Conservation (phyloP, 92 coral and sea anemone genomes). For the Epizoanthus rinbou region DNA sequence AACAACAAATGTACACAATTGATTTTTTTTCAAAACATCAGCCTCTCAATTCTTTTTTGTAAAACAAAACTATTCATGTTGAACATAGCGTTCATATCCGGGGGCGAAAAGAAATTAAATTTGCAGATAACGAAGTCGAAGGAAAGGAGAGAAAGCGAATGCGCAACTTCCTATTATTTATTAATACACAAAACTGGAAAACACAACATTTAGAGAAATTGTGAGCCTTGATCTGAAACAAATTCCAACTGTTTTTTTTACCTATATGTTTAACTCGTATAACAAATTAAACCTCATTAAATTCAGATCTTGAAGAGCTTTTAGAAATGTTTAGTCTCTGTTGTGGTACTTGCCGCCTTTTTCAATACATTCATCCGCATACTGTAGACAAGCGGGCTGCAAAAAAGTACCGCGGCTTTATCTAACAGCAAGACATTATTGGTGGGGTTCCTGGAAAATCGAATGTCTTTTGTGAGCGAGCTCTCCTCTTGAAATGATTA, state of each 20-base stretch:
- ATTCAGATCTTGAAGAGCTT: slow-evolving; percentile 9
- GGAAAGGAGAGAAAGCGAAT: background rate
- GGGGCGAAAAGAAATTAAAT: slow-evolving; percentile 14
- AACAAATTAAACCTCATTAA: slow-evolving; percentile 41
- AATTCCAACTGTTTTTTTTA: background rate
- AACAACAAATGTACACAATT: background rate
- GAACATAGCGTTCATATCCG: slow-evolving; percentile 34
- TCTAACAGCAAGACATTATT: slow-evolving; percentile 17
- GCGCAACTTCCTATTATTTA: background rate
- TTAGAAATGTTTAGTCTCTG: slow-evolving; percentile 29
- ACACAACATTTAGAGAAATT: background rate
- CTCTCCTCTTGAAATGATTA: slow-evolving; percentile 33
- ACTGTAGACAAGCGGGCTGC: slow-evolving; percentile 38
- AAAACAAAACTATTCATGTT: slow-evolving; percentile 19
- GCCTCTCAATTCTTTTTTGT: slow-evolving; percentile 11
- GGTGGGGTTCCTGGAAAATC: slow-evolving; percentile 35
- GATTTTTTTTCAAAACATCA: background rate
- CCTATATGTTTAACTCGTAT: slow-evolving; percentile 9
- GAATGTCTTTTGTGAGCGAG: slow-evolving; percentile 8
- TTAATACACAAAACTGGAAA: background rate
- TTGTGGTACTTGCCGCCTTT: background rate
- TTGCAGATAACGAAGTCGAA: background rate
- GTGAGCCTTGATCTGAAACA: background rate
- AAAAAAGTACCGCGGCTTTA: slow-evolving; percentile 4
- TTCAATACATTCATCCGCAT: slow-evolving; percentile 7